A percentile compares a stretch with the other conserved stretches of the same genome.
These are phyloP conservation scores for Cotesia congregata DNA, from an alignment of 2,888 invertebrate genomes.

Conservation along the genomic window DNA sequence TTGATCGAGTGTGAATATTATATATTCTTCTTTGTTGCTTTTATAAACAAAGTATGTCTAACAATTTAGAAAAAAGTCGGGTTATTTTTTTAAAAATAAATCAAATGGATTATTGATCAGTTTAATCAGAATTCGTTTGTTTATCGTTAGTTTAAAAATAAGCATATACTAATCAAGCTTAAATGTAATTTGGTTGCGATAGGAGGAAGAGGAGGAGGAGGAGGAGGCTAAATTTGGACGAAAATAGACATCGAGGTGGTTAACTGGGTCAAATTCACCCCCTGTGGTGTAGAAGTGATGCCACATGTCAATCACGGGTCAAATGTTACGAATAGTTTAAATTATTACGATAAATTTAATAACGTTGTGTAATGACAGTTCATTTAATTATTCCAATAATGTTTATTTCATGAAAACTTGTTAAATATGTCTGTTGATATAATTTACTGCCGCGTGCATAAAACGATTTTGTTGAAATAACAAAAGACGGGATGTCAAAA, in stretches of 20 bases:
- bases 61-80: too few species aligned
- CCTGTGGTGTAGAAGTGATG: not conserved
- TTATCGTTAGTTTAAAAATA: not conserved
- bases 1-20: not conserved
- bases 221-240: not conserved
- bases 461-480: too few species aligned
- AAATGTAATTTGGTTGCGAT: not conserved
- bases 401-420: too few species aligned
- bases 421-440: too few species aligned
- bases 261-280: not conserved
- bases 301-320: not conserved
- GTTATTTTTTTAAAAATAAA: too few species aligned
- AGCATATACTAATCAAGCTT: not conserved
- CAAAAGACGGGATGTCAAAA: too few species aligned
- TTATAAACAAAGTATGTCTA: too few species aligned
- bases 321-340: not conserved
- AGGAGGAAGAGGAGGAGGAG: not conserved
- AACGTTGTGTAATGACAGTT: not conserved
- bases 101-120: too few species aligned
- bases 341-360: not conserved
- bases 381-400: not conserved
- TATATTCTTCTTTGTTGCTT: too few species aligned
- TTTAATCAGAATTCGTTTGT: too few species aligned
- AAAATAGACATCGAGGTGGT: not conserved
- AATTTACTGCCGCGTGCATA: too few species aligned